phyloP scores from a whole-genome alignment of 37 sponge, comb jelly and placozoan genomes.

The Axinella damicornis region DNA sequence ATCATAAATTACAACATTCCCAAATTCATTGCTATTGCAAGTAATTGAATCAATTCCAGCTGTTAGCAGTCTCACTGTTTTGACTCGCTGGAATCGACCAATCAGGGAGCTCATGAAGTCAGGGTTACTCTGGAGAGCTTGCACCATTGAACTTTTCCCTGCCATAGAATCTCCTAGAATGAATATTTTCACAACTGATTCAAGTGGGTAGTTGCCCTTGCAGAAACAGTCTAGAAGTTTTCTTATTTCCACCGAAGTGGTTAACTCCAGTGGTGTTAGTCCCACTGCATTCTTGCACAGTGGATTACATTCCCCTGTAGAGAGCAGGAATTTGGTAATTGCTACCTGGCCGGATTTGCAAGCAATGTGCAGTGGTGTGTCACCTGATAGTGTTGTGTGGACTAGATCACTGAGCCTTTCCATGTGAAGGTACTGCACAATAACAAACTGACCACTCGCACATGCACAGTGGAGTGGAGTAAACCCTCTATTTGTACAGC shows the following conservation, averaged over 20 bases:
- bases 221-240: no score
- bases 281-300: no score
- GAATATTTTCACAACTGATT: constrained; percentile 1
- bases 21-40: constrained; percentile 17
- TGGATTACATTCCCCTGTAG: background rate
- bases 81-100: background rate
- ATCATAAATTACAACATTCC: constrained; percentile 29
- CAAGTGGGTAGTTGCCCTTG: background rate
- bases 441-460: no score
- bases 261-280: background rate
- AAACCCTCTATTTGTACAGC: no score
- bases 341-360: constrained; percentile 14
- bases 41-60: constrained; percentile 31
- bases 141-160: constrained; percentile 50
- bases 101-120: background rate
- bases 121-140: constrained; percentile 6
- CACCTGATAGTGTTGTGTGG: background rate
- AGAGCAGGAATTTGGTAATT: background rate
- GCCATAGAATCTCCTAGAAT: constrained; percentile 26
- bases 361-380: constrained; percentile 37
- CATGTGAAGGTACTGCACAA: no score
- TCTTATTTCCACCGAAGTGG: no score
- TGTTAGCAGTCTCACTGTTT: background rate
- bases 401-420: no score
- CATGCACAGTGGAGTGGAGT: no score